phyloP scores from a whole-genome alignment of 1,140 invertebrate species.

The Drosophila pseudoananassae region DNA sequence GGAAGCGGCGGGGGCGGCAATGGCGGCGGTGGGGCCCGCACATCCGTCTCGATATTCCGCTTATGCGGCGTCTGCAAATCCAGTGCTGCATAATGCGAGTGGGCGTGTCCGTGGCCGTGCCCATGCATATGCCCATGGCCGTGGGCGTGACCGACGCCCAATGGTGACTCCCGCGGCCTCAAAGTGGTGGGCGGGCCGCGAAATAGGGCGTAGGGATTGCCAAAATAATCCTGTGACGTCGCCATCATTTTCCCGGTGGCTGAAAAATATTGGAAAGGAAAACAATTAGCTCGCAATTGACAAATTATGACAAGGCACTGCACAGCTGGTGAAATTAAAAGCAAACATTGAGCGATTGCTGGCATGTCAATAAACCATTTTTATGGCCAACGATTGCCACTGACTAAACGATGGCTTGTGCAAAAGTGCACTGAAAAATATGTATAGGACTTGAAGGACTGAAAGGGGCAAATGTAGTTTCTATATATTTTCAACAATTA shows the following conservation, averaged over 20 bases:
- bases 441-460: background rate
- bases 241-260: conserved; percentile 72
- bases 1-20: conserved; percentile 75
- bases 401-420: conserved; percentile 67
- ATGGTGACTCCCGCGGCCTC: conserved; percentile 73
- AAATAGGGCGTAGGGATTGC: conserved; percentile 80
- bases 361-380: conserved; percentile 66
- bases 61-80: conserved; percentile 81
- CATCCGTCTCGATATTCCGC: conserved; percentile 68
- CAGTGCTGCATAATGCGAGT: conserved; percentile 60
- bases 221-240: conserved; percentile 81
- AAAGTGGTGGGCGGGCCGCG: conserved; percentile 76
- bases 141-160: conserved; percentile 64
- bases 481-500: background rate
- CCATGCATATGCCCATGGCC: conserved; percentile 42
- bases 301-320: conserved; percentile 44
- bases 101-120: conserved; percentile 49
- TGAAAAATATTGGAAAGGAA: conserved; percentile 28
- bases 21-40: conserved; percentile 71
- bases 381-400: conserved; percentile 42
- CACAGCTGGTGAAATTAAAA: conserved; percentile 52
- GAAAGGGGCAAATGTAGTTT: background rate
- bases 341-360: conserved; percentile 54
- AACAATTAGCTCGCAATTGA: conserved; percentile 57
- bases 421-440: conserved; percentile 11